These are phyloP conservation scores for Orchesella cincta DNA, from an alignment of 1,140 invertebrate genomes.

Conservation along the genomic window DNA sequence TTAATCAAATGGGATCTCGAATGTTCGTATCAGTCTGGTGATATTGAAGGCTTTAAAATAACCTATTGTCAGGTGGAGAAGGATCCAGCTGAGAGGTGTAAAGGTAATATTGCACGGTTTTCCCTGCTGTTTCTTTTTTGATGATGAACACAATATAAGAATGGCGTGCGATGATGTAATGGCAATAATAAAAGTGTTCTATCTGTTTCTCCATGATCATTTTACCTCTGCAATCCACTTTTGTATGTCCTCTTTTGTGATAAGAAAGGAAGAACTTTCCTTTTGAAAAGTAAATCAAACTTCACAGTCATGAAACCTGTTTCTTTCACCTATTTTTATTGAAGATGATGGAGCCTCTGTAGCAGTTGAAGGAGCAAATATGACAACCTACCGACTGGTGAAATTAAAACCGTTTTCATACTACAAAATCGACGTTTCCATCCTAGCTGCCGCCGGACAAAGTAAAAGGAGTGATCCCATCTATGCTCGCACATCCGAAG, in stretches of 20 bases:
- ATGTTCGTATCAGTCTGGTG: constrained; percentile 68
- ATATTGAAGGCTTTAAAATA: constrained; percentile 67
- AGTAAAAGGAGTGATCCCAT: constrained; percentile 69
- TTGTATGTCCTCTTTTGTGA: background rate
- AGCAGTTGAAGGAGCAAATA: constrained; percentile 31
- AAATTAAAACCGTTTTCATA: constrained; percentile 73
- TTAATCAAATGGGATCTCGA: constrained; percentile 70
- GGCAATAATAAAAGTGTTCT: too few relatives aligned
- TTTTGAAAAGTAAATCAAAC: background rate
- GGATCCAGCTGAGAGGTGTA: background rate
- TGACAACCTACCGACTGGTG: constrained; percentile 50
- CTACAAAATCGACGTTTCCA: constrained; percentile 72
- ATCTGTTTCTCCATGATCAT: background rate
- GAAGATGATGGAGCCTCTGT: constrained; percentile 19
- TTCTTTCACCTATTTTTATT: background rate
- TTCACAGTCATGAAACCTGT: background rate
- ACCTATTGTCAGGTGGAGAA: constrained; percentile 67
- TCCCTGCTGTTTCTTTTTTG: too few relatives aligned
- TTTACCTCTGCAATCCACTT: background rate
- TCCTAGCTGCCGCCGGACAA: constrained; percentile 71
- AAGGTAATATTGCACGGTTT: constrained; percentile 18
- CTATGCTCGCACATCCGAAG: constrained; percentile 73
- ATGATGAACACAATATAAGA: too few relatives aligned
- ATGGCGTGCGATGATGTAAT: too few relatives aligned
- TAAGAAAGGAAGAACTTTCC: background rate